phyloP scores from a whole-genome alignment of 2,888 invertebrate species.

The Allophyes oxyacanthae region DNA sequence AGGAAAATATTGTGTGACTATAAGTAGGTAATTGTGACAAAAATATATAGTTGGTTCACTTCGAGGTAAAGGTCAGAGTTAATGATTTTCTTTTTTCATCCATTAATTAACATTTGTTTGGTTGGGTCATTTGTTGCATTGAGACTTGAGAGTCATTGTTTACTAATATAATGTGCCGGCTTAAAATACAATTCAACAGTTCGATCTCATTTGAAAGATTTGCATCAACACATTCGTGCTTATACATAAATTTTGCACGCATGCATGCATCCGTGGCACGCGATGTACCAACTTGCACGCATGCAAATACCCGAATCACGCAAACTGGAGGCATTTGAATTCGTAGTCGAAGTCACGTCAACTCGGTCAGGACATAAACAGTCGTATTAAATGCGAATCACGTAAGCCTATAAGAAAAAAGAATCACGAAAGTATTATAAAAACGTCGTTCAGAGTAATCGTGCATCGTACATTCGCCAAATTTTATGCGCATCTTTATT shows the following conservation, averaged over 20 bases:
- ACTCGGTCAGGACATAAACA: conserved; percentile 41
- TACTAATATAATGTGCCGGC: conserved; percentile 23
- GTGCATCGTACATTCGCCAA: conserved; percentile 76
- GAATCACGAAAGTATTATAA: conserved; percentile 67
- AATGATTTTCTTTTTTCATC: too few relatives aligned
- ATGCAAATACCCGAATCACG: conserved; percentile 36
- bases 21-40: too few relatives aligned
- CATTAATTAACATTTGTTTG: too few relatives aligned
- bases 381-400: conserved; percentile 44
- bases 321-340: conserved; percentile 30
- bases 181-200: conserved; percentile 40
- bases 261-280: conserved; percentile 35
- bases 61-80: too few relatives aligned
- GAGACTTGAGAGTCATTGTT: conserved; percentile 23
- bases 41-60: too few relatives aligned
- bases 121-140: not conserved
- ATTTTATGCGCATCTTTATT: conserved; percentile 84
- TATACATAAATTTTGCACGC: conserved; percentile 36
- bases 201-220: conserved; percentile 24
- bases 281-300: conserved; percentile 35
- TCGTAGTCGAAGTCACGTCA: conserved; percentile 45
- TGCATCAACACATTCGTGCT: conserved; percentile 26
- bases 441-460: conserved; percentile 67
- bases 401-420: conserved; percentile 53
- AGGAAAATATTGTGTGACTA: too few relatives aligned